Percentiles rank a stretch among this genome's conserved stretches.
phyloP scores from a whole-genome alignment of 2,888 invertebrate genomes.

The Chymomyza amoena region DNA sequence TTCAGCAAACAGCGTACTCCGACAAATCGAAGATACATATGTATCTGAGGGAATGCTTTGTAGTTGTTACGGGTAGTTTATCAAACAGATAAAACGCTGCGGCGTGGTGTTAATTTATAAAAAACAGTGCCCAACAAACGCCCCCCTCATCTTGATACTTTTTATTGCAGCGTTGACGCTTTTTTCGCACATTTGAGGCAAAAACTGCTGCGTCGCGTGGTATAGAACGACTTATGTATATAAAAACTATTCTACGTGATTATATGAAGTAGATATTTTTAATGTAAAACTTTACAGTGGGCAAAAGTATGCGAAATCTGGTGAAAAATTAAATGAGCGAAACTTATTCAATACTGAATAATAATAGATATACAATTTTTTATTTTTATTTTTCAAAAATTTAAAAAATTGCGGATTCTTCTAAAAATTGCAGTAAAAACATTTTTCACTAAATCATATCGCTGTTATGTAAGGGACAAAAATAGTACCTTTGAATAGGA shows the following conservation, averaged over 20 bases:
- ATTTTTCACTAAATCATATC: too few relatives aligned
- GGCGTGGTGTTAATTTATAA: constrained; percentile 54
- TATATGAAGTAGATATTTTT: constrained; percentile 46
- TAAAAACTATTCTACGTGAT: constrained; percentile 59
- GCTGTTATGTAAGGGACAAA: too few relatives aligned
- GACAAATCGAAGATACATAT: neutral
- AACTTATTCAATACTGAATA: too few relatives aligned
- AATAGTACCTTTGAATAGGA: too few relatives aligned
- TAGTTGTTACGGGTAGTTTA: neutral
- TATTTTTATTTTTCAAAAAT: too few relatives aligned
- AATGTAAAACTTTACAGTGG: constrained; percentile 38
- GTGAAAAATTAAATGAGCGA: too few relatives aligned
- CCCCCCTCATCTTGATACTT: constrained; percentile 8
- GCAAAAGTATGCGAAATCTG: neutral
- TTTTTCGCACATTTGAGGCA: constrained; percentile 40
- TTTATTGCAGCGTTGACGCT: constrained; percentile 61
- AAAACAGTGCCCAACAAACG: constrained; percentile 47
- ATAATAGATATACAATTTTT: too few relatives aligned
- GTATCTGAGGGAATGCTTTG: constrained; percentile 1
- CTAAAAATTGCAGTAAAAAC: too few relatives aligned
- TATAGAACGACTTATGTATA: constrained; percentile 7
- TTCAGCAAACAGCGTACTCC: constrained; percentile 12
- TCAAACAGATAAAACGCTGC: constrained; percentile 16
- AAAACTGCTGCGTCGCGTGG: neutral
- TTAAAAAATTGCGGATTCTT: too few relatives aligned